A percentile compares a stretch with the other conserved stretches of the same genome.
Evolutionary conservation across 2,797 vertebrate genomes (phyloP).

Genomic region (Amazonetta brasiliensis): DNA sequence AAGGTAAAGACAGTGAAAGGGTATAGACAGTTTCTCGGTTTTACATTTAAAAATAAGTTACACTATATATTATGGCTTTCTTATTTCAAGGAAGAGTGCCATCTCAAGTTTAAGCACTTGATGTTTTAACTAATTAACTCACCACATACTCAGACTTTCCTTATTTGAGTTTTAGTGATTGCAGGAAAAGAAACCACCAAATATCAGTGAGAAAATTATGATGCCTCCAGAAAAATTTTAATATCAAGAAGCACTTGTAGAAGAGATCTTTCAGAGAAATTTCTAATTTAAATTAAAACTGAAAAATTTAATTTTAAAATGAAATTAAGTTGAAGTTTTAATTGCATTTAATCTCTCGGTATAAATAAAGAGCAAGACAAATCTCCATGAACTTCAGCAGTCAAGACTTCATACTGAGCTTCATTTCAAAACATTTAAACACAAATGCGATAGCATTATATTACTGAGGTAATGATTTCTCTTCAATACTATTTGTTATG

Average conservation of each 20-base stretch:
- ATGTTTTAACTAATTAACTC: neutral
- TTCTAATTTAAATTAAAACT: neutral
- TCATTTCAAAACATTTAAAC: neutral
- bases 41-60: slow-evolving; percentile 47
- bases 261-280: neutral
- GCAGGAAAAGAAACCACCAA: neutral
- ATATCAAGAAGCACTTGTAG: neutral
- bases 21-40: neutral
- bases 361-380: neutral
- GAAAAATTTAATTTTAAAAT: neutral
- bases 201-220: neutral
- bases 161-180: neutral
- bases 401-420: neutral
- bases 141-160: neutral
- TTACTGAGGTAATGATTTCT: neutral
- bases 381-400: neutral
- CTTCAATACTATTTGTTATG: neutral
- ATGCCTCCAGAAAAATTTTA: neutral
- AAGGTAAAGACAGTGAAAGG: neutral
- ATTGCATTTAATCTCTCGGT: neutral
- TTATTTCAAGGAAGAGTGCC: neutral
- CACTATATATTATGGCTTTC: slow-evolving; percentile 35
- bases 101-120: neutral
- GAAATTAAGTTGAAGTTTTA: neutral
- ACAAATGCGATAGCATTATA: neutral